Conservation (phyloP, 2,113 vertebrate genomes). For the Haplotaxodon microlepis region DNA sequence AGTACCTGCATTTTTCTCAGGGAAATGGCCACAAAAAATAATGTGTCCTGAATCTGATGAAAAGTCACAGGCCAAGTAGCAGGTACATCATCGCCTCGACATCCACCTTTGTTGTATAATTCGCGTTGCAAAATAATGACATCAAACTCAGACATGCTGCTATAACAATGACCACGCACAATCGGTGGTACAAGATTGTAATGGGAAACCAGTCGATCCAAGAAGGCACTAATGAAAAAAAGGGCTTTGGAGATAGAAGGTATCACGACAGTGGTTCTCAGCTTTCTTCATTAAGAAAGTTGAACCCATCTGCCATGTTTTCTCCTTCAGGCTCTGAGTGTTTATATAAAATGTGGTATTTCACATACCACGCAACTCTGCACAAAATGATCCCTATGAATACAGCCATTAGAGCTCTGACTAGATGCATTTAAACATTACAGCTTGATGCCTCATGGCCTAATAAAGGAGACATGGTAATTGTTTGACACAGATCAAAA, state of each 20-base stretch:
- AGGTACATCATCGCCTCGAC: neutral
- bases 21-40: neutral
- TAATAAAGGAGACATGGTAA: neutral
- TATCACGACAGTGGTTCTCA: neutral
- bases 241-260: neutral
- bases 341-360: neutral
- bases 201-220: neutral
- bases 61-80: neutral
- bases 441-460: neutral
- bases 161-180: neutral
- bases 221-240: neutral
- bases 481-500: neutral
- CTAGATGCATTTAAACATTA: neutral
- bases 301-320: neutral
- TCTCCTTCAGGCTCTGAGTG: neutral
- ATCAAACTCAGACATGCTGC: neutral
- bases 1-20: neutral
- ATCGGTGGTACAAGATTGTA: neutral
- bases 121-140: neutral
- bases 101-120: neutral
- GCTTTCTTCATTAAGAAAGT: neutral
- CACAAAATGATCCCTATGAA: neutral
- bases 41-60: neutral
- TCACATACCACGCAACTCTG: neutral
- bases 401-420: neutral